Base-by-base conservation (phyloP, 2,888 invertebrate species). In the Luffia ferchaultella region DNA sequence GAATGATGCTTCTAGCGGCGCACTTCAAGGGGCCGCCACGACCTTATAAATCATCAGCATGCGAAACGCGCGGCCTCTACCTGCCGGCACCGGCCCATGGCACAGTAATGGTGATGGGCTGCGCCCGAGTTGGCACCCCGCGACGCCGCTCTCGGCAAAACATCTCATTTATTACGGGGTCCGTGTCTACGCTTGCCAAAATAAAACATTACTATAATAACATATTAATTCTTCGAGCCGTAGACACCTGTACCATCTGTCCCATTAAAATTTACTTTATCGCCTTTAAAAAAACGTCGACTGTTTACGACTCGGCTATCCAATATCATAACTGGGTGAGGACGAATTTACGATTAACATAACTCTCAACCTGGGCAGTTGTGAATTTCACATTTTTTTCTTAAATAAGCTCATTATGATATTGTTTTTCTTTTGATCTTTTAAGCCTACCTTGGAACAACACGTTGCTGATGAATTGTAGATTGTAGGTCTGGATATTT, bases 201-300 rank as follows among this genome's bases (percentile, higher is more conserved):
- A 82, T 76, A 80, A 77, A 76, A 75, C 78, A 79, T 79, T 79
- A 77, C 76, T 74, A 75, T 70, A 66, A 69, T 65, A 73, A 73
- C 68, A 64, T 71, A 64, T 61, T 72, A 76, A 76, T 72, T 66
- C 56, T 12, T 7, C 30, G 30, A 12, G 30, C n/a, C n/a, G n/a
- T n/a, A n/a, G n/a, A n/a, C n/a, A n/a, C n/a, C n/a, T n/a, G 30
- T 30, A 30, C 3, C 30, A 12, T 3, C 30, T 30, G 30, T 30
- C 30, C 30, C 12, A 30, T 30, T 30, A 30, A 7, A 30, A 30
- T 30, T 30, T 30, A 30, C 30, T 7, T 30, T 30, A 12, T 7
- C 12, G 30, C 30, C 30, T 7, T 30, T n/a, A n/a, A n/a, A 30
- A 30, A 30, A 30, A 30, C 5, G 3, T 30, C 12, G 5, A 30